Percentiles rank a stretch among this genome's conserved stretches.
Evolutionary conservation across 2,113 vertebrate species (phyloP).

Genomic region (Nicator chloris): DNA sequence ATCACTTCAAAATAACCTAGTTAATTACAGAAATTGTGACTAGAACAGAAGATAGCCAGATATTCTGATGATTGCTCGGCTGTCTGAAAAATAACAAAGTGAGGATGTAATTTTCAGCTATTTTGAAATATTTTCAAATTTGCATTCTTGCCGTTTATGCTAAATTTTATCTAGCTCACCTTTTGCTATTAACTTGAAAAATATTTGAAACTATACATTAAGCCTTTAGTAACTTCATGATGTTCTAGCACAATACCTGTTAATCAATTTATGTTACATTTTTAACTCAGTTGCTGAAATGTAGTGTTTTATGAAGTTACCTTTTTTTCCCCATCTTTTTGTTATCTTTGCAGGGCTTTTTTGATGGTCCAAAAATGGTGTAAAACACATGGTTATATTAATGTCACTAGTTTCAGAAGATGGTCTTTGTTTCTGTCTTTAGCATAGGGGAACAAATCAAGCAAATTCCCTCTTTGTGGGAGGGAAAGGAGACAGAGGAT

Average conservation of each 20-base stretch:
- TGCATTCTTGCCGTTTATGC: not conserved
- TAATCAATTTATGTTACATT: not conserved
- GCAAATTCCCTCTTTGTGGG: not conserved
- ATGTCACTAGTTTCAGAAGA: not conserved
- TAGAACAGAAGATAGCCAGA: not conserved
- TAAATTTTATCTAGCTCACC: not conserved
- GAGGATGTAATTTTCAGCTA: not conserved
- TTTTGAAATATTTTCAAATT: not conserved
- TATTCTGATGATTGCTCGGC: not conserved
- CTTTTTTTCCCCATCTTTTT: not conserved
- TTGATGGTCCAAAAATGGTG: not conserved
- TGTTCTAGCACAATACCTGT: not conserved
- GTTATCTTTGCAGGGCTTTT: not conserved
- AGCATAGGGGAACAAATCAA: not conserved
- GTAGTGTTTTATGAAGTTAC: not conserved
- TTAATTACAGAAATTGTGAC: not conserved
- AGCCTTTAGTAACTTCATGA: not conserved
- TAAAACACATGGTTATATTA: not conserved
- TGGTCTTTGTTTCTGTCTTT: not conserved
- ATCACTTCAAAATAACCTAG: not conserved
- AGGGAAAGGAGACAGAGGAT: not conserved
- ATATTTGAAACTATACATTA: not conserved
- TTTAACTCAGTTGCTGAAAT: not conserved
- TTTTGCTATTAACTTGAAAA: not conserved
- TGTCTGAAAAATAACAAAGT: not conserved